These are phyloP conservation scores for Liasis olivaceus DNA, from an alignment of 2,797 vertebrate genomes.

Conservation along the genomic window DNA sequence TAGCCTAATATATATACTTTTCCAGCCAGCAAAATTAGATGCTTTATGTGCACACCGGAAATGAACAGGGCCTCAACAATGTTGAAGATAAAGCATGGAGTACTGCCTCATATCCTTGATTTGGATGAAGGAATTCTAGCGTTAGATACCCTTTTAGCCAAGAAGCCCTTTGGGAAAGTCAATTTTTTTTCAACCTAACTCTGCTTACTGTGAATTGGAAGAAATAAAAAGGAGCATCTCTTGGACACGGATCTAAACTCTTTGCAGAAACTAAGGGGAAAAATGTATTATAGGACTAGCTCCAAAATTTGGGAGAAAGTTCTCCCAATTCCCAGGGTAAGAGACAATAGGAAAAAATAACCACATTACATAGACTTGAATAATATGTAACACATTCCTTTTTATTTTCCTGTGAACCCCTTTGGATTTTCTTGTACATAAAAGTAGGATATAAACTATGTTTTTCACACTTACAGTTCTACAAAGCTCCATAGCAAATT, in stretches of 20 bases:
- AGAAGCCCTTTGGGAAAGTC: neutral
- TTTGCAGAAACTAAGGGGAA: neutral
- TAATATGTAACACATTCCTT: neutral
- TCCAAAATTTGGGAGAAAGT: neutral
- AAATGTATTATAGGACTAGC: neutral
- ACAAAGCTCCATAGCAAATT: neutral
- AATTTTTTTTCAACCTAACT: neutral
- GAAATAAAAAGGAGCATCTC: neutral
- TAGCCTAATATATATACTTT: neutral
- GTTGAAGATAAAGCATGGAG: neutral
- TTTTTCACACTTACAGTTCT: neutral
- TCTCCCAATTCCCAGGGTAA: neutral
- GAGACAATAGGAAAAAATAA: neutral
- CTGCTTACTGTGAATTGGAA: neutral
- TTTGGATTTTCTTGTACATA: neutral
- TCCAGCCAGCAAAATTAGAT: constrained; percentile 5
- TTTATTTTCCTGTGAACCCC: neutral
- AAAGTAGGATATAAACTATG: neutral
- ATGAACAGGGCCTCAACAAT: neutral
- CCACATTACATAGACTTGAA: neutral
- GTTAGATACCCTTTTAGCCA: neutral
- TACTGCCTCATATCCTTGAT: neutral
- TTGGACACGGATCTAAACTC: neutral
- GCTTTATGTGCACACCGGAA: neutral
- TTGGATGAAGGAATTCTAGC: neutral